Evolutionary conservation across 1,140 invertebrate genomes (phyloP).

Genomic region (Drosophila bifasciata): DNA sequence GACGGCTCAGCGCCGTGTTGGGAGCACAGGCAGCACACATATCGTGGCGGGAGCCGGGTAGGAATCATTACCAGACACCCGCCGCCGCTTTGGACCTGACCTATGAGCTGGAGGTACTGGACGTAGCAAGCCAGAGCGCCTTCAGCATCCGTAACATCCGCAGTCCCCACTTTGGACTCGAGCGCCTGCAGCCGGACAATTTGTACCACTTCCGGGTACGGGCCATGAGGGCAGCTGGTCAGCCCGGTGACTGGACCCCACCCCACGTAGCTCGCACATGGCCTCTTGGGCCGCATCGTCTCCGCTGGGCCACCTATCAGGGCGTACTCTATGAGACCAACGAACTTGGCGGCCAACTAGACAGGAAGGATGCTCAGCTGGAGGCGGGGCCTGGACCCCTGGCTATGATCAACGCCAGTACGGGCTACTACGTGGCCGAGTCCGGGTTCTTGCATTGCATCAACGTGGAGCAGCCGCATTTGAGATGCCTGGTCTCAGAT

Average conservation of each 20-base stretch:
- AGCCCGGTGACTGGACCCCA: slow-evolving; percentile 94
- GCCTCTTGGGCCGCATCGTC: slow-evolving; percentile 72
- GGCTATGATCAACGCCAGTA: slow-evolving; percentile 58
- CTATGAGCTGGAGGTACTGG: slow-evolving; percentile 91
- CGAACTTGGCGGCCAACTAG: slow-evolving; percentile 89
- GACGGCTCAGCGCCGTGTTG: slow-evolving; percentile 90
- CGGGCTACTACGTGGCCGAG: slow-evolving; percentile 57
- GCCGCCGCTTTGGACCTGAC: slow-evolving; percentile 94
- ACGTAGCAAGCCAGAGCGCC: slow-evolving; percentile 84
- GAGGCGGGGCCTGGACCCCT: slow-evolving; percentile 30
- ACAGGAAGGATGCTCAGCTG: slow-evolving; percentile 5
- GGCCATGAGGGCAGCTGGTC: slow-evolving; percentile 86
- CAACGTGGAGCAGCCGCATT: slow-evolving; percentile 54
- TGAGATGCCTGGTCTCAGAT: slow-evolving; percentile 20
- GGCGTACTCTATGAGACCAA: slow-evolving; percentile 89
- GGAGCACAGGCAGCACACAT: slow-evolving; percentile 90
- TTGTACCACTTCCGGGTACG: slow-evolving; percentile 90
- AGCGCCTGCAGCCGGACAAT: slow-evolving; percentile 89
- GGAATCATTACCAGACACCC: slow-evolving; percentile 91
- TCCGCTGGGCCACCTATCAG: slow-evolving; percentile 89
- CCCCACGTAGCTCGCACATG: slow-evolving; percentile 89
- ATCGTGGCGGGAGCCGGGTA: slow-evolving; percentile 91
- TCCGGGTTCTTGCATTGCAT: slow-evolving; percentile 47
- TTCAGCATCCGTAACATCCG: slow-evolving; percentile 85
- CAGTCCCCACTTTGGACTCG: slow-evolving; percentile 87